phyloP scores from a whole-genome alignment of 2,888 invertebrate species.

The Vandiemenella viatica region DNA sequence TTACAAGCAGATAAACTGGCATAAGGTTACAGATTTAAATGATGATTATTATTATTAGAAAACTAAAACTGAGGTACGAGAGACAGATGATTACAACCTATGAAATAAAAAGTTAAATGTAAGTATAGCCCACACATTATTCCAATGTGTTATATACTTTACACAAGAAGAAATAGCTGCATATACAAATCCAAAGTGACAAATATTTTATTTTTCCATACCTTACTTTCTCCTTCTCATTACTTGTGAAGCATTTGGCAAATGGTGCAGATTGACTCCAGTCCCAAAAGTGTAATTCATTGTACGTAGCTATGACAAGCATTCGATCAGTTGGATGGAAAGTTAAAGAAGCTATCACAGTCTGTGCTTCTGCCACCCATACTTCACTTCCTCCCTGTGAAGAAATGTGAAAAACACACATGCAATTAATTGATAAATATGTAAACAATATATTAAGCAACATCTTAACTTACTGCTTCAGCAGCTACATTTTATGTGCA shows the following conservation, averaged over 20 bases:
- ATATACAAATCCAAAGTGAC: no score
- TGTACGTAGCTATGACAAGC: slow-evolving; percentile 71
- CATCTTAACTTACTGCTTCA: background rate
- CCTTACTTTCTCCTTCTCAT: slow-evolving; percentile 68
- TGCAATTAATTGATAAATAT: background rate
- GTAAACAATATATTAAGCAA: background rate
- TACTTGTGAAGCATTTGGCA: slow-evolving; percentile 56
- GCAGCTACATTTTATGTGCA: no score
- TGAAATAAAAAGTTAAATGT: no score
- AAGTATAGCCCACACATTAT: no score
- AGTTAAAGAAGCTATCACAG: slow-evolving; percentile 69
- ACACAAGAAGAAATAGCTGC: no score
- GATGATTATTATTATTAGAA: no score
- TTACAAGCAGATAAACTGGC: no score
- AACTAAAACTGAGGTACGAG: no score
- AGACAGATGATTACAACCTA: no score
- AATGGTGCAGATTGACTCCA: slow-evolving; percentile 67
- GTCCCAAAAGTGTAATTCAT: slow-evolving; percentile 79
- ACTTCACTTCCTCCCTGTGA: slow-evolving; percentile 73
- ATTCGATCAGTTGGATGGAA: slow-evolving; percentile 73
- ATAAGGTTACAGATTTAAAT: no score
- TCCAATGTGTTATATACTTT: no score
- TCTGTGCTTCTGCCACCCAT: slow-evolving; percentile 56
- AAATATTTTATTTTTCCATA: no score
- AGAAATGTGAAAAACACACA: background rate